Conservation (phyloP, 2,888 invertebrate genomes). For the Tupiocoris notatus region DNA sequence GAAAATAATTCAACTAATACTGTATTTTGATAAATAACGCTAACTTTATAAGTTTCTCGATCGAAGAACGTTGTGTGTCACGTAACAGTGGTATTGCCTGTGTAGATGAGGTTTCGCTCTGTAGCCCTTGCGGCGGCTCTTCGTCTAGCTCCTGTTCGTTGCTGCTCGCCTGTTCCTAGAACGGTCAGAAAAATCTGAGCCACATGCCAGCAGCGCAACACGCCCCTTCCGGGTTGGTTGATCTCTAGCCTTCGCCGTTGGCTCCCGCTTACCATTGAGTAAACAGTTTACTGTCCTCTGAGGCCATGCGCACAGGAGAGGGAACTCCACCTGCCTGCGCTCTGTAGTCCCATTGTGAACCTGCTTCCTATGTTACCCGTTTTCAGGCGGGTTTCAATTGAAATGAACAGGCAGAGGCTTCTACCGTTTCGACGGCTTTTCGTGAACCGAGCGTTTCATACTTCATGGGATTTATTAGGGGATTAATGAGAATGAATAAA, state of each 20-base stretch:
- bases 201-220: conserved; percentile 33
- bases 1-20: too few relatives aligned
- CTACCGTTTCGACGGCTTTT: too few relatives aligned
- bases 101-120: too few relatives aligned
- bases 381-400: background rate
- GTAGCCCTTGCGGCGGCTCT: too few relatives aligned
- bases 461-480: too few relatives aligned
- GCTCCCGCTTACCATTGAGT: background rate
- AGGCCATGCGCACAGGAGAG: background rate
- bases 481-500: too few relatives aligned
- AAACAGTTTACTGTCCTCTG: background rate
- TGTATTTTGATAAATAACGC: too few relatives aligned
- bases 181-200: conserved; percentile 35
- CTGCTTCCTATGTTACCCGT: too few relatives aligned
- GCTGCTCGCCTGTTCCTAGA: conserved; percentile 2
- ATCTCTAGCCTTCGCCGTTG: background rate
- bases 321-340: background rate
- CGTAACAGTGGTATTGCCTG: too few relatives aligned
- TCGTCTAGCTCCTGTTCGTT: conserved; percentile 11
- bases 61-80: too few relatives aligned
- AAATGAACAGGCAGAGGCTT: background rate
- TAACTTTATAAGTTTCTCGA: too few relatives aligned
- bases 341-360: background rate
- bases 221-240: conserved; percentile 8
- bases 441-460: too few relatives aligned